Conservation (phyloP, 2,888 invertebrate genomes). For the Eupeodes latifasciatus region DNA sequence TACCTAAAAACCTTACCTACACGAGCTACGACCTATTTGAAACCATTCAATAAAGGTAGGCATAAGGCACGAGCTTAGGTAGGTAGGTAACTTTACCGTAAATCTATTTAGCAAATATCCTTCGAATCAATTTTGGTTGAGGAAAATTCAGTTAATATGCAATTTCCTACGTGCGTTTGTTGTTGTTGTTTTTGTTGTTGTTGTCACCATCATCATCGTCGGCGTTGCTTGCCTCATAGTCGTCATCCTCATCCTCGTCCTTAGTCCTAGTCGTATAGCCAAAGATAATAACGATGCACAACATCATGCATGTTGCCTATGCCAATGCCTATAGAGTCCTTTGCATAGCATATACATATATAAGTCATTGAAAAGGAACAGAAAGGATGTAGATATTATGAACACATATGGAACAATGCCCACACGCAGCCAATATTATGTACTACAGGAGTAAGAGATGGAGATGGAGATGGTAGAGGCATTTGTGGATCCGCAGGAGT, state of each 20-base stretch:
- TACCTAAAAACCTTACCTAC: neutral
- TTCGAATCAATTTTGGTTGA: constrained; percentile 48
- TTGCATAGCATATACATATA: neutral
- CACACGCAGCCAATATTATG: constrained; percentile 12
- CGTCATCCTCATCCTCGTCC: neutral
- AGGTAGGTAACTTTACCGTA: constrained; percentile 24
- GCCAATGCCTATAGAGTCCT: neutral
- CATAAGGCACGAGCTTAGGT: neutral
- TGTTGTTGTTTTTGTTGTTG: neutral
- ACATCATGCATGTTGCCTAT: neutral
- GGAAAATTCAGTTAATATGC: constrained; percentile 63
- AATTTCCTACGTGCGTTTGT: constrained; percentile 44
- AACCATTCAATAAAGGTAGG: constrained; percentile 4
- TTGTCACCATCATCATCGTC: neutral
- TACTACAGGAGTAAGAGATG: neutral
- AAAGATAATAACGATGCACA: constrained; percentile 14
- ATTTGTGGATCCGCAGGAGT: constrained; percentile 18
- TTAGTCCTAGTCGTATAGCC: neutral
- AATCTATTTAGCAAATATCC: constrained; percentile 63
- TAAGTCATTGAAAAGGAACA: neutral
- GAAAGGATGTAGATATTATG: neutral
- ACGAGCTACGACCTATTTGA: constrained; percentile 1
- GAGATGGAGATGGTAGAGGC: neutral
- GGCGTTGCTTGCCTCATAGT: too few species aligned
- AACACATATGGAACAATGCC: constrained; percentile 16